Conservation (phyloP, 2,113 vertebrate species). For the Corythaixoides concolor region DNA sequence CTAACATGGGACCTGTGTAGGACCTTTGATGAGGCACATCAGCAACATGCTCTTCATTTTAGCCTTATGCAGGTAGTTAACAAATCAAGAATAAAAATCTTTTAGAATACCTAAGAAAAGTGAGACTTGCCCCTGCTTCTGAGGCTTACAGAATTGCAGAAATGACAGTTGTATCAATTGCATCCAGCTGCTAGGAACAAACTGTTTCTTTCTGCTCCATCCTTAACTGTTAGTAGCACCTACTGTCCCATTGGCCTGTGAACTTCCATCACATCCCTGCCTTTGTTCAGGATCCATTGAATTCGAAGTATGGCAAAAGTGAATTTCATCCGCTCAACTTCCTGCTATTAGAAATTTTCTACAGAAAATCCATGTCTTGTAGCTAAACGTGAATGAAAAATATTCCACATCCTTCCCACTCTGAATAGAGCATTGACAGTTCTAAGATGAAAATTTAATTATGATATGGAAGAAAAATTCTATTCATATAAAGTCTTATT, state of each 20-base stretch:
- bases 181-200: rapidly evolving
- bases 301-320: neutral
- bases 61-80: neutral
- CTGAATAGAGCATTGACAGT: neutral
- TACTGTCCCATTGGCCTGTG: neutral
- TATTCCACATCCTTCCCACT: neutral
- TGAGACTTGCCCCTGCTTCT: neutral
- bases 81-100: neutral
- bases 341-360: neutral
- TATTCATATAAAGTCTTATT: neutral
- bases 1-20: neutral
- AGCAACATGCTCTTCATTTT: neutral
- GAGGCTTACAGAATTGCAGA: neutral
- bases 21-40: neutral
- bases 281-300: neutral
- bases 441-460: neutral
- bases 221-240: neutral
- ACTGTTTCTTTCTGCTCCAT: neutral
- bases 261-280: neutral
- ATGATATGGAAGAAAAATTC: neutral
- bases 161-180: neutral
- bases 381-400: neutral
- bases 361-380: neutral
- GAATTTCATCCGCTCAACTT: neutral
- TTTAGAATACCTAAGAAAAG: neutral